Percentiles rank a stretch among this genome's conserved stretches.
These are phyloP conservation scores for Umimayanthus chanpuru DNA, from an alignment of 92 coral and sea anemone genomes.

Conservation along the genomic window DNA sequence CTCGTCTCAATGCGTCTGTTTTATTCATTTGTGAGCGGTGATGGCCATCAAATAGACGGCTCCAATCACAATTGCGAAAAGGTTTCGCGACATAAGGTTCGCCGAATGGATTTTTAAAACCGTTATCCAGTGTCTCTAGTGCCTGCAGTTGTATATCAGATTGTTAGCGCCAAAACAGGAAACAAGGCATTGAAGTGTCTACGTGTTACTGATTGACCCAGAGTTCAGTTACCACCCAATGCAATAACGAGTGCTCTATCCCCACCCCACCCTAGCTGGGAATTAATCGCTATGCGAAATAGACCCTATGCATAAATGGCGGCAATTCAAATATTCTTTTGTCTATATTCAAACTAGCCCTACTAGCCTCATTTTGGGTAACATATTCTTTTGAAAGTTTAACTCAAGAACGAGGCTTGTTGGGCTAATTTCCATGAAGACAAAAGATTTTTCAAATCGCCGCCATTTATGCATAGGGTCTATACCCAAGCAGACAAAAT, in stretches of 20 bases:
- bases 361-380: no score
- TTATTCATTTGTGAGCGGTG: background rate
- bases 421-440: no score
- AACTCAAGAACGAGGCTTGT: no score
- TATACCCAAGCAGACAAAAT: background rate
- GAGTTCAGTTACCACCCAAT: conserved; percentile 25
- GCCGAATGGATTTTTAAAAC: background rate
- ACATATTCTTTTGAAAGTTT: no score
- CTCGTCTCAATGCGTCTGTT: background rate
- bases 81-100: background rate
- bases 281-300: background rate
- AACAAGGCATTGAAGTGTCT: conserved; percentile 32
- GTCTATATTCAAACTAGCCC: no score
- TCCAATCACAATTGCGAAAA: background rate
- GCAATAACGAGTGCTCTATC: background rate
- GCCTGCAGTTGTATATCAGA: conserved; percentile 33
- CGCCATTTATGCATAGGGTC: no score
- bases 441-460: no score
- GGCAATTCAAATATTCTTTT: no score
- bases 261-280: conserved; percentile 29
- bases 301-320: no score
- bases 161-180: conserved; percentile 46
- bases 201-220: conserved; percentile 34
- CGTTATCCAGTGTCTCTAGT: conserved; percentile 2
- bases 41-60: background rate